Conservation (phyloP, 2,113 vertebrate genomes). For the Cephalophus harveyi region DNA sequence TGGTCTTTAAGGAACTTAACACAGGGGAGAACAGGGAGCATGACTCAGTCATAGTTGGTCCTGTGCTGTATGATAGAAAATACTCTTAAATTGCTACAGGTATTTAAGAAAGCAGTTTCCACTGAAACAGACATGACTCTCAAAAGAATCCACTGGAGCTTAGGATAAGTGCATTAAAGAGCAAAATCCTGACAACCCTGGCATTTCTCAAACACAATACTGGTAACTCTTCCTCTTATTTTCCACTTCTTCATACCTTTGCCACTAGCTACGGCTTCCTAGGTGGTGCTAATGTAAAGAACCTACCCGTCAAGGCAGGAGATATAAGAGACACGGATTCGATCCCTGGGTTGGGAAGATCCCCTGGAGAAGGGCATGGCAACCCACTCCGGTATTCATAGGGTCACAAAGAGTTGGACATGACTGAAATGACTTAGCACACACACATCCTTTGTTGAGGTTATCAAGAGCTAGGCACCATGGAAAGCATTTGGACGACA, state of each 20-base stretch:
- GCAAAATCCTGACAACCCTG: not conserved
- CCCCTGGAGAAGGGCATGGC: not conserved
- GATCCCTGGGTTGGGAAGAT: not conserved
- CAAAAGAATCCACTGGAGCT: not conserved
- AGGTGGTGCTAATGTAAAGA: not conserved
- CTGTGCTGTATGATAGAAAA: not conserved
- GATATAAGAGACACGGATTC: not conserved
- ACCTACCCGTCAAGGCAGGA: not conserved
- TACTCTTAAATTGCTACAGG: not conserved
- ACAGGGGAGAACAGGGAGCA: not conserved
- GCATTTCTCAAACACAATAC: not conserved
- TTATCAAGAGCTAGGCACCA: not conserved
- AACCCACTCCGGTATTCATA: not conserved
- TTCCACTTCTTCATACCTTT: not conserved
- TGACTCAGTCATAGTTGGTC: not conserved
- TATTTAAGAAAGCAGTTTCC: not conserved
- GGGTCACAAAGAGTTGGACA: not conserved
- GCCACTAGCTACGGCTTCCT: not conserved
- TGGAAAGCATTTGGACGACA: not conserved
- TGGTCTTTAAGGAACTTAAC: not conserved
- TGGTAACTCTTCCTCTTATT: not conserved
- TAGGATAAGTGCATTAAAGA: not conserved
- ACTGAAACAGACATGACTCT: not conserved
- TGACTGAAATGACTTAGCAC: not conserved
- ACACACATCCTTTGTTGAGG: not conserved